Percentiles rank a stretch among this genome's conserved stretches.
Evolutionary conservation across 2,797 vertebrate species (phyloP).

Genomic region (Melanotaenia trifasciata): DNA sequence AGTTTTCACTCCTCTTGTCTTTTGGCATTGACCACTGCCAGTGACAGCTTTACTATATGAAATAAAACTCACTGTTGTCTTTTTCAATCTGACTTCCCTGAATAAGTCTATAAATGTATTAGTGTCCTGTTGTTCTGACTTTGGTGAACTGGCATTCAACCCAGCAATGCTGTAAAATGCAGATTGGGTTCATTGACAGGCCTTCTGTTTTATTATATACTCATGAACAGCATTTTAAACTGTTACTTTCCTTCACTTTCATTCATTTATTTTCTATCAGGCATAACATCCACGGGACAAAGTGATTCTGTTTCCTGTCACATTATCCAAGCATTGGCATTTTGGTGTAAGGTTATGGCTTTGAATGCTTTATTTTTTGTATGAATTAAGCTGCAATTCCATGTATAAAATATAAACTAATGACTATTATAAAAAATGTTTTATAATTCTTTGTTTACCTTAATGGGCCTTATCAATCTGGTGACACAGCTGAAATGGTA

Average conservation of each 20-base stretch:
- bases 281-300: slow-evolving; percentile 13
- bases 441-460: no score
- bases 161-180: slow-evolving; percentile 82
- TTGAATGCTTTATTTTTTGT: background rate
- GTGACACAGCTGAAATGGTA: no score
- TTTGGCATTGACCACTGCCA: slow-evolving; percentile 74
- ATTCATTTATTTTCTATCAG: slow-evolving; percentile 31
- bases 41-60: slow-evolving; percentile 80
- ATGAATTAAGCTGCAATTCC: background rate
- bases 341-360: background rate
- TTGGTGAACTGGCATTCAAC: slow-evolving; percentile 81
- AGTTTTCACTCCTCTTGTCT: slow-evolving; percentile 50
- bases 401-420: background rate
- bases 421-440: no score
- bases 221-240: slow-evolving; percentile 76
- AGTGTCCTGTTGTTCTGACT: slow-evolving; percentile 69
- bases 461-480: no score
- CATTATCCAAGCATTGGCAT: background rate
- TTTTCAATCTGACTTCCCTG: slow-evolving; percentile 72
- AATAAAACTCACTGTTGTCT: slow-evolving; percentile 76
- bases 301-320: background rate
- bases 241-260: slow-evolving; percentile 72
- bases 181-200: slow-evolving; percentile 83
- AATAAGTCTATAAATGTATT: slow-evolving; percentile 81
- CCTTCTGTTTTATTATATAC: slow-evolving; percentile 80